Percentiles rank a stretch among this genome's conserved stretches.
Evolutionary conservation across 2,113 vertebrate species (phyloP).

Genomic region (Aplodontia rufa): DNA sequence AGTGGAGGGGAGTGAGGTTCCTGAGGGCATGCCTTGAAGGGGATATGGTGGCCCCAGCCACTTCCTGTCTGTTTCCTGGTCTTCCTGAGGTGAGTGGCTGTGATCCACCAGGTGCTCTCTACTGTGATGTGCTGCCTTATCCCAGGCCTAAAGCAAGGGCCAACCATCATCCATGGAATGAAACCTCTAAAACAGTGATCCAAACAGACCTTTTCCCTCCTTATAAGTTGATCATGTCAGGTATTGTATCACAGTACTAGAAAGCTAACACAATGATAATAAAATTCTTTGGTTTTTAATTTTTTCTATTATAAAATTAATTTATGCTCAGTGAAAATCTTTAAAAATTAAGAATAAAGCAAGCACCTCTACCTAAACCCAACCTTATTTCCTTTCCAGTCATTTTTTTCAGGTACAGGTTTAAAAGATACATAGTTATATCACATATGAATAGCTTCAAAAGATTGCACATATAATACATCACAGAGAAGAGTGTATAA

Average conservation of each 20-base stretch:
- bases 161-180: too few species aligned
- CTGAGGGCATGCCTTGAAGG: not conserved
- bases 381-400: not conserved
- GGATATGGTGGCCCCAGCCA: too few species aligned
- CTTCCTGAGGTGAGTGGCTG: not conserved
- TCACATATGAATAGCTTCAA: not conserved
- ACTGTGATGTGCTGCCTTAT: too few species aligned
- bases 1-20: not conserved
- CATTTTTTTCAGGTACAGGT: not conserved
- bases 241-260: not conserved
- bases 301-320: conserved; percentile 14
- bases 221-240: not conserved
- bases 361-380: not conserved
- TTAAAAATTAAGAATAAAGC: not conserved
- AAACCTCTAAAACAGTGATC: not conserved
- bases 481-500: not conserved
- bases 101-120: not conserved
- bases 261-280: not conserved
- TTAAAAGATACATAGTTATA: not conserved
- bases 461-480: not conserved
- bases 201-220: not conserved
- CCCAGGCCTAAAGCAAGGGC: not conserved
- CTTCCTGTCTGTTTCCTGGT: not conserved
- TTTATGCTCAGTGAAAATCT: not conserved
- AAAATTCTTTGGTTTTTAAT: not conserved